Conservation (phyloP, 2,888 invertebrate genomes). For the Ichneumon xanthorius region DNA sequence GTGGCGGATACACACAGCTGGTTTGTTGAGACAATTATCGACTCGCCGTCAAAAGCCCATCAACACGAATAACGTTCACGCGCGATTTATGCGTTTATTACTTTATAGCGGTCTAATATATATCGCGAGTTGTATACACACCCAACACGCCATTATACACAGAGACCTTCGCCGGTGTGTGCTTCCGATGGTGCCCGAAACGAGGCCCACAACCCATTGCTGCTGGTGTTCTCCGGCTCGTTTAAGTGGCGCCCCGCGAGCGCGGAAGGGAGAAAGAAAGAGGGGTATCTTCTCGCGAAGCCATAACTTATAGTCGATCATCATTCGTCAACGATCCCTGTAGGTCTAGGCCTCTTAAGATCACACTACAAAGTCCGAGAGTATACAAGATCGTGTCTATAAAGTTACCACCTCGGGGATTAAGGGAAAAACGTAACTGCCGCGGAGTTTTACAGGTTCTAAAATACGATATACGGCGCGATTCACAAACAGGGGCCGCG, state of each 20-base stretch:
- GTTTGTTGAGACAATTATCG: constrained; percentile 58
- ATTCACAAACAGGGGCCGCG: not conserved
- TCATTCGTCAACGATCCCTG: constrained; percentile 76
- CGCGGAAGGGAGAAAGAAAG: constrained; percentile 25
- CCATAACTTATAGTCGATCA: constrained; percentile 82
- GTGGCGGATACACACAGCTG: not conserved
- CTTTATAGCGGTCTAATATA: constrained; percentile 81
- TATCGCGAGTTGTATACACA: constrained; percentile 41
- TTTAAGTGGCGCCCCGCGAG: constrained; percentile 75
- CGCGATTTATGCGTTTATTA: constrained; percentile 82
- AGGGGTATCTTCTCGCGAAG: constrained; percentile 74
- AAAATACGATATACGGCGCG: not conserved
- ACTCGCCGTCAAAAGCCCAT: constrained; percentile 21
- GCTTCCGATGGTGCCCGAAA: constrained; percentile 38
- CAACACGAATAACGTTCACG: constrained; percentile 45
- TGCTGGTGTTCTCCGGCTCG: constrained; percentile 73
- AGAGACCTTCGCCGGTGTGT: constrained; percentile 11
- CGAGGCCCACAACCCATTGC: constrained; percentile 42
- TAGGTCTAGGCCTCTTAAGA: constrained; percentile 36
- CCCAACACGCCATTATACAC: constrained; percentile 32
- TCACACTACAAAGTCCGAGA: constrained; percentile 76
- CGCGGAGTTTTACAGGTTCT: constrained; percentile 46
- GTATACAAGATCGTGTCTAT: constrained; percentile 72
- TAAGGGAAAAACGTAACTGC: constrained; percentile 75
- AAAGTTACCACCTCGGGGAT: constrained; percentile 80